These are phyloP conservation scores for Monomorium pharaonis DNA, from an alignment of 1,140 invertebrate species.

Conservation along the genomic window DNA sequence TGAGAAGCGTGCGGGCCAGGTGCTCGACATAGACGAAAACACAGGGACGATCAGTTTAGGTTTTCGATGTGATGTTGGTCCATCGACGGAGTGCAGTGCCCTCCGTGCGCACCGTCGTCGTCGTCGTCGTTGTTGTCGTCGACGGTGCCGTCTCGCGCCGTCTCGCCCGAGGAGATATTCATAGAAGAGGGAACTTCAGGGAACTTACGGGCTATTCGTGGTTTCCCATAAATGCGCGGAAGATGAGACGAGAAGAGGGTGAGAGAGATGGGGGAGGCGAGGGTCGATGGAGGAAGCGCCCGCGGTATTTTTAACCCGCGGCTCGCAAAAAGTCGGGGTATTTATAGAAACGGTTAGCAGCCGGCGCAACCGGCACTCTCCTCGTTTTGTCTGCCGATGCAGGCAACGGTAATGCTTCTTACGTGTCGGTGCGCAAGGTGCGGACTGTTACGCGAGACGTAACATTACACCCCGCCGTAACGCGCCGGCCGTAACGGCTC, in stretches of 20 bases:
- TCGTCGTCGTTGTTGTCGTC: conserved; percentile 53
- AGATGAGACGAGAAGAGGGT: conserved; percentile 47
- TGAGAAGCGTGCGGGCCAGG: conserved; percentile 11
- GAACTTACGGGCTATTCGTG: conserved; percentile 78
- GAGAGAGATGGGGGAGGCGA: conserved; percentile 8
- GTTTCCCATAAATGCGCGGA: conserved; percentile 73
- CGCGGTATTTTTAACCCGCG: conserved; percentile 72
- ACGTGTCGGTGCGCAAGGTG: conserved; percentile 55
- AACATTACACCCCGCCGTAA: conserved; percentile 35
- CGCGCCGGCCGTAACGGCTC: conserved; percentile 8
- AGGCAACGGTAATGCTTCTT: conserved; percentile 57
- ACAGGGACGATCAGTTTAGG: not conserved
- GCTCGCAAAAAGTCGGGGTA: conserved; percentile 65
- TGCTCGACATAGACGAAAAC: not conserved
- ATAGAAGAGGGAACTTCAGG: conserved; percentile 76
- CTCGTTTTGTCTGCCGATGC: conserved; percentile 36
- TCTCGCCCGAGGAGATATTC: conserved; percentile 75
- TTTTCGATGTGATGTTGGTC: not conserved
- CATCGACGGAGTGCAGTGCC: conserved; percentile 69
- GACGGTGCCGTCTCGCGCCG: conserved; percentile 48
- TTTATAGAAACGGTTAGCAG: conserved; percentile 41
- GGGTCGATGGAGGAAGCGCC: conserved; percentile 52
- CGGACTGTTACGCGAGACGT: conserved; percentile 47
- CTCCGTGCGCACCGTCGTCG: conserved; percentile 56
- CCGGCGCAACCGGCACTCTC: conserved; percentile 1